Percentiles rank a stretch among this genome's conserved stretches.
phyloP scores from a whole-genome alignment of 2,888 invertebrate genomes.

The Schizotus pectinicornis region DNA sequence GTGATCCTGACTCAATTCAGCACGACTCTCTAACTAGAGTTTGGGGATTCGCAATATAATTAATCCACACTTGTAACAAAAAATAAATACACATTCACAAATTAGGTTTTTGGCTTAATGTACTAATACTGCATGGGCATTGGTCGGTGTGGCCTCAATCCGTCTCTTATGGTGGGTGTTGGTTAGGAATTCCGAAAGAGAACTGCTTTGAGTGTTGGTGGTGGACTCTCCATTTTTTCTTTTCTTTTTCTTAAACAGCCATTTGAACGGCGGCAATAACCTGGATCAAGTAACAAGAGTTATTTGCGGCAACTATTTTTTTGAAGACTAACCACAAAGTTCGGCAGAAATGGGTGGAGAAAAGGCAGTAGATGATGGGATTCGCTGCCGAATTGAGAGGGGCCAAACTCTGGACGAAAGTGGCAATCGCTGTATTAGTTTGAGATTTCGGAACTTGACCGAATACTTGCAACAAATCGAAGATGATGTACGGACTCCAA shows the following conservation, averaged over 20 bases:
- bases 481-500: slow-evolving; percentile 95
- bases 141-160: slow-evolving; percentile 30
- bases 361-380: slow-evolving; percentile 92
- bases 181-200: slow-evolving; percentile 49
- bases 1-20: slow-evolving; percentile 24
- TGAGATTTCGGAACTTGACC: slow-evolving; percentile 80
- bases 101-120: slow-evolving; percentile 7
- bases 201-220: slow-evolving; percentile 62
- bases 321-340: slow-evolving; percentile 73
- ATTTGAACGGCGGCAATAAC: slow-evolving; percentile 48
- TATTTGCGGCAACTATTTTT: not conserved
- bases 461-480: slow-evolving; percentile 89
- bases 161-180: slow-evolving; percentile 37
- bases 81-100: not conserved
- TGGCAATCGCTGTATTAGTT: slow-evolving; percentile 82
- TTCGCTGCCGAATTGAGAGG: slow-evolving; percentile 94
- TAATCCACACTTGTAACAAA: not conserved
- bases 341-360: slow-evolving; percentile 87
- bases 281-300: slow-evolving; percentile 35
- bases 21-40: slow-evolving; percentile 2
- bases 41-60: not conserved
- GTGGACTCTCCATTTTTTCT: slow-evolving; percentile 53
- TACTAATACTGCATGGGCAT: slow-evolving; percentile 39
- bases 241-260: slow-evolving; percentile 44
- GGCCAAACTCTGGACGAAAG: slow-evolving; percentile 89